These are phyloP conservation scores for Danio albolineatus DNA, from an alignment of 2,797 vertebrate species.

Conservation along the genomic window DNA sequence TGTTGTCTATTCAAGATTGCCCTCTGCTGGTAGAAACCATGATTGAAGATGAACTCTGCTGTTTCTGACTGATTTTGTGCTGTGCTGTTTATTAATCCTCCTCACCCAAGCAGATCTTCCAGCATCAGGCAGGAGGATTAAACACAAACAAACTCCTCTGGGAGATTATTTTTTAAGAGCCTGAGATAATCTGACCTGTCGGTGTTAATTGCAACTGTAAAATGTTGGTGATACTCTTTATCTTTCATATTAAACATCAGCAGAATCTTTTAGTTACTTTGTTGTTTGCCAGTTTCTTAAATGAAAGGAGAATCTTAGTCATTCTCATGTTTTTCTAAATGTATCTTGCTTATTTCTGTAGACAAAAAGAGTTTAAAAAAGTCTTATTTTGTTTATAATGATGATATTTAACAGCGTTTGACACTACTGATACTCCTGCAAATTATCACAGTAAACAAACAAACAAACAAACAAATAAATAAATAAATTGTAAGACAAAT, in stretches of 20 bases:
- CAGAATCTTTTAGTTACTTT: conserved; percentile 19
- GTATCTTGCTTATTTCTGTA: neutral
- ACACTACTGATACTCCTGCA: neutral
- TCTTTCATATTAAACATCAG: conserved; percentile 19
- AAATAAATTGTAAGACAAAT: too few relatives aligned
- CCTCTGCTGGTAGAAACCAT: conserved; percentile 35
- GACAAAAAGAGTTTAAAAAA: neutral
- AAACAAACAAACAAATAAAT: too few relatives aligned
- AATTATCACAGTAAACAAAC: neutral
- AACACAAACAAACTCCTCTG: conserved; percentile 61
- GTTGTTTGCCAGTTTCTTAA: neutral
- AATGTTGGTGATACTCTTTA: neutral
- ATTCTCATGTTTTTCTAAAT: neutral
- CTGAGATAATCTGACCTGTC: conserved; percentile 39
- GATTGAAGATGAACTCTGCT: conserved; percentile 1
- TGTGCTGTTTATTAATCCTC: conserved; percentile 35
- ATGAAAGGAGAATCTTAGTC: neutral
- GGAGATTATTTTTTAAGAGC: conserved; percentile 56
- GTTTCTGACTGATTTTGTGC: conserved; percentile 24
- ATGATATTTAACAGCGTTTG: neutral
- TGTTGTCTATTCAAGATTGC: conserved; percentile 36
- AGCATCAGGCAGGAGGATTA: conserved; percentile 60
- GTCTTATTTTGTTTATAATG: too few relatives aligned
- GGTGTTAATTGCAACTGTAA: conserved; percentile 17
- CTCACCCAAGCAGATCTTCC: conserved; percentile 53